A percentile compares a stretch with the other conserved stretches of the same genome.
Evolutionary conservation across 2,888 invertebrate species (phyloP).

Genomic region (Habrosyne pyritoides): DNA sequence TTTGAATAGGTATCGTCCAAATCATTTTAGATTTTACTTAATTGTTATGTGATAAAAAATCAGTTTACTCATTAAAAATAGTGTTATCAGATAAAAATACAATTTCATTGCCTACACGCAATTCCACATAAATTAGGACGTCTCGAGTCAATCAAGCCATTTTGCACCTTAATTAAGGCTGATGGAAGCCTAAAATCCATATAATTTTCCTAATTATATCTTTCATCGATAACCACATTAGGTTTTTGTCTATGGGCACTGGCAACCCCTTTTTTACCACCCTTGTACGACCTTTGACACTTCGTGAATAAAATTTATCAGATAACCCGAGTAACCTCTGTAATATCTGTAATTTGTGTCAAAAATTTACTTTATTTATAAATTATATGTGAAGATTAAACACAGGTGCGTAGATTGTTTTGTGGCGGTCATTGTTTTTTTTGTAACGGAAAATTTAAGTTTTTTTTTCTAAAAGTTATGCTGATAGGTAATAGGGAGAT

Average conservation of each 20-base stretch:
- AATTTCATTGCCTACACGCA: neutral
- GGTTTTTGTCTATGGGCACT: conserved; percentile 5
- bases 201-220: conserved; percentile 8
- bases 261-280: conserved; percentile 26
- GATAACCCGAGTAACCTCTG: conserved; percentile 42
- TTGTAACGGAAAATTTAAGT: conserved; percentile 32
- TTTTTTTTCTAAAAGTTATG: neutral
- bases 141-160: neutral
- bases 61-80: no score
- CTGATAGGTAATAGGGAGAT: no score
- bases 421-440: conserved; percentile 29
- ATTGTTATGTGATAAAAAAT: no score
- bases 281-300: conserved; percentile 60
- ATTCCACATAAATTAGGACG: neutral
- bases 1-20: no score
- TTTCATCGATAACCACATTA: conserved; percentile 7
- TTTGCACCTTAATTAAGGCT: neutral
- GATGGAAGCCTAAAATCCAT: conserved; percentile 5
- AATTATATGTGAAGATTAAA: conserved; percentile 63
- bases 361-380: conserved; percentile 29
- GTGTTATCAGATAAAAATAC: neutral
- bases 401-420: conserved; percentile 50
- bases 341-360: conserved; percentile 39
- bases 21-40: no score
- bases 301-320: conserved; percentile 44